Percentiles rank a stretch among this genome's conserved stretches.
Evolutionary conservation across 2,888 invertebrate species (phyloP).

Genomic region (Osmoderma eremita): DNA sequence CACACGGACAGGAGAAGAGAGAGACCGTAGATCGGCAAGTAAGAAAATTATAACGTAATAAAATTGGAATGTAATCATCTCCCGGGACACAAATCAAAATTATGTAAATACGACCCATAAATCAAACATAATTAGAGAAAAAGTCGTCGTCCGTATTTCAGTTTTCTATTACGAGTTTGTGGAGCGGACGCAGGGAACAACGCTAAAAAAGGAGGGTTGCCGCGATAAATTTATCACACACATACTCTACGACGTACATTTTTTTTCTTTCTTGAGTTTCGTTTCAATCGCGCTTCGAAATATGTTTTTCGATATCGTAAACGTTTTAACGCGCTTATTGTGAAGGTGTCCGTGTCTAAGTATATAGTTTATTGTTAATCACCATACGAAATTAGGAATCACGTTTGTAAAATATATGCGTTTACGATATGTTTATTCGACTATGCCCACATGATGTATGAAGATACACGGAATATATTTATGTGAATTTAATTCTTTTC

Average conservation of each 20-base stretch:
- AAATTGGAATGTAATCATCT: slow-evolving; percentile 40
- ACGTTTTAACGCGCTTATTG: not conserved
- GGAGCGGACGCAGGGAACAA: not conserved
- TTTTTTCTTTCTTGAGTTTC: slow-evolving; percentile 5
- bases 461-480: not conserved
- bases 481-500: slow-evolving; percentile 12
- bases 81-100: slow-evolving; percentile 41
- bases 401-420: slow-evolving; percentile 23
- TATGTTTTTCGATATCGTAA: not conserved
- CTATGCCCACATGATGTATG: slow-evolving; percentile 13
- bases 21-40: slow-evolving; percentile 22
- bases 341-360: not conserved
- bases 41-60: slow-evolving; percentile 38
- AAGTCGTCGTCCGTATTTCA: slow-evolving; percentile 38
- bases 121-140: slow-evolving; percentile 41
- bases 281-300: not conserved
- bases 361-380: slow-evolving; percentile 27
- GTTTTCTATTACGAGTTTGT: slow-evolving; percentile 30
- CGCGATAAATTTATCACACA: slow-evolving; percentile 29
- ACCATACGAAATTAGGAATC: slow-evolving; percentile 30
- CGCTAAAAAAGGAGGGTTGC: slow-evolving; percentile 13
- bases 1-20: not conserved
- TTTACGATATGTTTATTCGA: not conserved
- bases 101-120: slow-evolving; percentile 41
- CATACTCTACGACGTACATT: not conserved